Base-by-base conservation (phyloP, 1,140 invertebrate genomes). In the Drosophila truncata region DNA sequence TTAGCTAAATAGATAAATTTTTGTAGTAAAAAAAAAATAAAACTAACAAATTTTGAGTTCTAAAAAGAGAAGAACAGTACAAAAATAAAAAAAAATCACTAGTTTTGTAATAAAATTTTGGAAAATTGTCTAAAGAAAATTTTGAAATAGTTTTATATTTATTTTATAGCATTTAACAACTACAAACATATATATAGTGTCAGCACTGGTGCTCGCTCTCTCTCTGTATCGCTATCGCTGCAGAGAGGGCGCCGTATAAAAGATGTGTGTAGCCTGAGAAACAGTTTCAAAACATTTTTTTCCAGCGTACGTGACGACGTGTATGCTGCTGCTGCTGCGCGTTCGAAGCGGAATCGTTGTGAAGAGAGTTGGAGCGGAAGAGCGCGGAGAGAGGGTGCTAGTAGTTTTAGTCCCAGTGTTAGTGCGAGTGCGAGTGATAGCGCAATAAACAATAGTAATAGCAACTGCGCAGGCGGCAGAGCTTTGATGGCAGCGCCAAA, bases 401-500 rank as follows among this genome's bases (percentile, higher is more conserved):
- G n/a, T n/a, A n/a, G n/a, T n/a, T n/a, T n/a, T n/a, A n/a, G n/a
- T n/a, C n/a, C n/a, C 16, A 37, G 73, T 41, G 31, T 25, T 14
- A 29, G 64, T 39, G 16, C 42, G 20, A 73, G 73, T 65, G 50
- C 46, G 25, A 73, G 73, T 65, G 50, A 63, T 20, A 80, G 73
- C 64, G 23, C 52, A 37, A 55, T 55, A 65, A 41, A 50, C 70
- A 52, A 46, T 27, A 54, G 44, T 42, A 49, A 50, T 29, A 25
- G 18, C 42, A 13, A 47, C 46, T 47, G 46, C 46, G 46, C 23
- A 31, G 44, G 64, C 62, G 63, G 27, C 49, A 33, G 61, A 63
- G 59, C 78, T 78, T 69, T 78, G 59, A 87, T 87, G 83, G 82
- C 82, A 60, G 79, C 83, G 65, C 79, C 79, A 72, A 87, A 79